These are phyloP conservation scores for Octonoba sinensis DNA, from an alignment of 2,888 invertebrate genomes.

Conservation along the genomic window DNA sequence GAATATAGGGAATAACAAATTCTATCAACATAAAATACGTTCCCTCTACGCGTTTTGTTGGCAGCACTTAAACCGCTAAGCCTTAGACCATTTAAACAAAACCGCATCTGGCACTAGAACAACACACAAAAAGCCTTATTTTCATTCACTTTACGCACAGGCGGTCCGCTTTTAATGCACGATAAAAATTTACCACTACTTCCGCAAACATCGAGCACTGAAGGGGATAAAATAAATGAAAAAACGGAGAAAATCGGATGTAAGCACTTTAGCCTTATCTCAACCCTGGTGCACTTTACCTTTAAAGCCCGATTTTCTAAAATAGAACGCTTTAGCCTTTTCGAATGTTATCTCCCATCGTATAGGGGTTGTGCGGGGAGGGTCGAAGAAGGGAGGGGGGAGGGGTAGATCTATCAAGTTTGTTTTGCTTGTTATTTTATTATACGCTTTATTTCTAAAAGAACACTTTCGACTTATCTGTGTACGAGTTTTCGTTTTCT, in stretches of 20 bases:
- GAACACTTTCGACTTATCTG: conserved; percentile 51
- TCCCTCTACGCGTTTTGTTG: no score
- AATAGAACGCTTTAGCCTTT: conserved; percentile 62
- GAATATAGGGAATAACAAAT: no score
- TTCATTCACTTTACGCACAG: conserved; percentile 38
- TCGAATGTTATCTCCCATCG: conserved; percentile 59
- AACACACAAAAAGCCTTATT: conserved; percentile 20
- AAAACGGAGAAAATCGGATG: conserved; percentile 33
- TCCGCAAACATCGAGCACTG: conserved; percentile 44
- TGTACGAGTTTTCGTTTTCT: conserved; percentile 2
- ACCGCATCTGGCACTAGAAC: no score
- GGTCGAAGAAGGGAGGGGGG: conserved; percentile 8
- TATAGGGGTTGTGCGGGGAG: conserved; percentile 1
- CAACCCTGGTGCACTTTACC: conserved; percentile 54
- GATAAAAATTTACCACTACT: conserved; percentile 62
- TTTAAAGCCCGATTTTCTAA: conserved; percentile 59
- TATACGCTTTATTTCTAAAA: conserved; percentile 27
- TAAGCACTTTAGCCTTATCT: conserved; percentile 61
- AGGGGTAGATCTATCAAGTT: conserved; percentile 57
- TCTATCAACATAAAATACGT: no score
- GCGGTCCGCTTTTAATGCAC: conserved; percentile 46
- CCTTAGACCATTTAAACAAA: no score
- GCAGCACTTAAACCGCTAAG: no score
- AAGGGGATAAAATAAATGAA: conserved; percentile 4
- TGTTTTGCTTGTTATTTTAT: conserved; percentile 15